Base-by-base conservation (phyloP, 2,113 vertebrate genomes). In the Protomyctophum bolini region DNA sequence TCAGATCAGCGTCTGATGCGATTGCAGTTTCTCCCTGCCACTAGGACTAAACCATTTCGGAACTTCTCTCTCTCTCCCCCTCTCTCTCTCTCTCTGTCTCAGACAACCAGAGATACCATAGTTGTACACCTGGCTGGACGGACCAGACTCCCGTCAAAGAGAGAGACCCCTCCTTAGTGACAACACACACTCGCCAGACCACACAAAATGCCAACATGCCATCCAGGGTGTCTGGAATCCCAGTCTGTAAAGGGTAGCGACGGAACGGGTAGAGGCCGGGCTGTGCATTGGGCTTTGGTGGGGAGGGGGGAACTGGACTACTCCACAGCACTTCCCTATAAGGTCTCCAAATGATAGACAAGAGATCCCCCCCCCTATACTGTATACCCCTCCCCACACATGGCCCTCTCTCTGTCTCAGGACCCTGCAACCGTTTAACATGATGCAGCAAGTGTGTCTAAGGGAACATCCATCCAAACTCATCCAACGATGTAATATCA, bases 281-380 rank as follows among this genome's bases (percentile, higher is more conserved):
- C 56, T 82, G 79, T 71, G 83, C 83, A 87, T 85, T 75, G 91
- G 92, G 90, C 75, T 28, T 45, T 3, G 70, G 66, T 50, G 54
- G 91, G 83, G 92, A 82, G 92, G 82, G 89, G 87, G 74, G 62
- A 89, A 41, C 33, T 4, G 33, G 2, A 41, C 33, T 41, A 41
- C 33, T 90, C 86, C 86, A 88, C 81, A 79, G 77, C 80, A 74
- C 90, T 94, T 94, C 95, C 95, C 92, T 96, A 96, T 91, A 96
- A 94, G 95, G 95, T 67, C 84, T 86, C 84, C 85, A 83, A 88
- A 91, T 87, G 87, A 87, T 81, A 75, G 75, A 63, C 84, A 66
- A 80, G 58, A 80, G 73, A 57, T 58, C 77, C 80, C 72, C 71
- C 64, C 52, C 55, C 33, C 54, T 47, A 45, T 41, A 41, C 33